Evolutionary conservation across 2,888 invertebrate species (phyloP).

Genomic region (Limulus polyphemus): DNA sequence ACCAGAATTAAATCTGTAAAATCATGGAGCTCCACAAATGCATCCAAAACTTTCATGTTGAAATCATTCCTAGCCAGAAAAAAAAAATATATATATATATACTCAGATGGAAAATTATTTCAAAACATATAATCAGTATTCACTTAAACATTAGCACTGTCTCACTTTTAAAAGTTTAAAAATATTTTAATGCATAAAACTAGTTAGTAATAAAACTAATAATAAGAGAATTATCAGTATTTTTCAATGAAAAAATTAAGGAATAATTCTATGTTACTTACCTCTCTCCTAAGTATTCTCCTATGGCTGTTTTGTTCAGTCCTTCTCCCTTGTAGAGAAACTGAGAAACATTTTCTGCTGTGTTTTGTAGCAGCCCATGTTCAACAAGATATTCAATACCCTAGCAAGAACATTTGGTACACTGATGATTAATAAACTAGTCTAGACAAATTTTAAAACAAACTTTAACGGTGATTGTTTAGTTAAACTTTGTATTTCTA

Average conservation of each 20-base stretch:
- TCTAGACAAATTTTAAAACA: too few relatives aligned
- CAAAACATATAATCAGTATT: too few relatives aligned
- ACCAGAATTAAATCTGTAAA: slow-evolving; percentile 94
- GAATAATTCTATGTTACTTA: slow-evolving; percentile 19
- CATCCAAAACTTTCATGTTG: slow-evolving; percentile 84
- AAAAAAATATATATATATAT: neutral
- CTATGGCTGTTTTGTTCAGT: slow-evolving; percentile 94
- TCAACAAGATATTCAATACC: slow-evolving; percentile 95
- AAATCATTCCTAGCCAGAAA: slow-evolving; percentile 56
- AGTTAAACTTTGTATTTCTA: too few relatives aligned
- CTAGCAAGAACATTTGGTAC: slow-evolving; percentile 26
- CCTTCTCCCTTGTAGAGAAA: slow-evolving; percentile 83
- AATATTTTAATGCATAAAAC: too few relatives aligned
- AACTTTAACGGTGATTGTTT: too few relatives aligned
- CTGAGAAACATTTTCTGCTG: slow-evolving; percentile 75
- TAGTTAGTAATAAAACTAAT: too few relatives aligned
- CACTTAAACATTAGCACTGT: too few relatives aligned
- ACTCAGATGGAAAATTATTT: too few relatives aligned
- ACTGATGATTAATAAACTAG: too few relatives aligned
- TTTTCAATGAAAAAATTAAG: too few relatives aligned
- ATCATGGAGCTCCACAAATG: slow-evolving; percentile 92
- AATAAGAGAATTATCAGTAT: too few relatives aligned
- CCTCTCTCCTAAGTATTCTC: slow-evolving; percentile 94
- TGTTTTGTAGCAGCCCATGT: slow-evolving; percentile 74
- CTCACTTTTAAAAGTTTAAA: too few relatives aligned